Evolutionary conservation across 2,797 vertebrate genomes (phyloP), one percentile per base, ranked within the genome.

Genomic region (Mus minutoides): DNA sequence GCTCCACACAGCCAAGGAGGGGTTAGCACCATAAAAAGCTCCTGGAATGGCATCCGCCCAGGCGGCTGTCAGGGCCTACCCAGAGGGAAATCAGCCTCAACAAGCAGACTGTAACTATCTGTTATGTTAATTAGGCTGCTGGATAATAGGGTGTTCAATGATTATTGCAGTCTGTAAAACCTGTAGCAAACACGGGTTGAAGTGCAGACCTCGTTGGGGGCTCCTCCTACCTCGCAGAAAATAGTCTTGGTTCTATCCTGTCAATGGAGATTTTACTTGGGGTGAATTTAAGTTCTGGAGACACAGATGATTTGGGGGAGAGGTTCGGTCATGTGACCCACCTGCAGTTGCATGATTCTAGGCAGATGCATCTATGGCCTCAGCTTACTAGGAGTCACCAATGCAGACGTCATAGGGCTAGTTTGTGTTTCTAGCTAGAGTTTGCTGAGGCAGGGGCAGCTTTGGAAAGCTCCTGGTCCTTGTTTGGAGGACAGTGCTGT

Each of bases 81-180:
- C 62, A 0, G 97, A 98, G 98, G 98, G 97, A 97, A 97, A 98
- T 98, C 98, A 97, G 97, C 96, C 91, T 97, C 67, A 3, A 88
- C 93, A 97, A 97, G 96, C 71, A 92, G 97, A 97, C 95, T 73
- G 95, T 98, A 98, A 98, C 97, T 97, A 97, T 98, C 98, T 98
- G 97, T 98, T 98, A 98, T 98, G 97, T 98, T 98, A 98, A 98
- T 98, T 98, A 98, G 98, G 98, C 97, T 97, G 98, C 97, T 76
- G n/a, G 98, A 97, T 98, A 98, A 98, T 97, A 97, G 97, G 97
- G 95, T 96, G 93, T 98, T 98, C 96, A 91, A 96, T 97, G 97
- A 98, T 98, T 97, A 98, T 96, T 98, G 98, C 93, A 95, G 97
- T 94, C 96, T 98, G 98, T 98, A 98, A 98, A 98, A 98, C 97